Percentiles rank a stretch among this genome's conserved stretches.
These are phyloP conservation scores for Charaxes varanes DNA, from an alignment of 1,140 invertebrate genomes.

Conservation along the genomic window DNA sequence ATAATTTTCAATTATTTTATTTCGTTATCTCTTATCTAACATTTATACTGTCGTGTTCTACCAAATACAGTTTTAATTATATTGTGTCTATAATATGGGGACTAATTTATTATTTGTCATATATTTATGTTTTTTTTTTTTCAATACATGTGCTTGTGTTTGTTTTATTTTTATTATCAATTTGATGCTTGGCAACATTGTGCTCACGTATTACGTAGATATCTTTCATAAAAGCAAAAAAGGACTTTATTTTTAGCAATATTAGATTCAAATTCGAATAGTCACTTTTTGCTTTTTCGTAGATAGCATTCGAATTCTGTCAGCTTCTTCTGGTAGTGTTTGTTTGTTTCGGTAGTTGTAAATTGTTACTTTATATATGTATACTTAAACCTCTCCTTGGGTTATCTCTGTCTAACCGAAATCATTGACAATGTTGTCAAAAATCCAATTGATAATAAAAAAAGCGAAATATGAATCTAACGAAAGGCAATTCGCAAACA, in stretches of 20 bases:
- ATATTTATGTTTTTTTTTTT: constrained; percentile 44
- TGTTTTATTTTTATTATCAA: constrained; percentile 71
- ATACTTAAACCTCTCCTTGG: constrained; percentile 22
- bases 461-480: constrained; percentile 41
- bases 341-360: constrained; percentile 43
- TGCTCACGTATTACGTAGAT: constrained; percentile 58
- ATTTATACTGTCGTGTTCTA: constrained; percentile 13
- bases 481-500: constrained; percentile 51
- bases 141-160: constrained; percentile 62
- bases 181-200: constrained; percentile 74
- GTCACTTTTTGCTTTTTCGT: constrained; percentile 57
- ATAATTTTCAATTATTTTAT: neutral
- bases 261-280: constrained; percentile 20
- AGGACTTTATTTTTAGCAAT: constrained; percentile 22
- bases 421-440: constrained; percentile 67
- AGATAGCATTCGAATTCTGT: constrained; percentile 46
- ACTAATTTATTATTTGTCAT: constrained; percentile 29
- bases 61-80: constrained; percentile 17
- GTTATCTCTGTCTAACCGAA: constrained; percentile 10
- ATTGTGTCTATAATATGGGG: constrained; percentile 32
- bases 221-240: constrained; percentile 47
- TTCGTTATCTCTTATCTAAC: neutral
- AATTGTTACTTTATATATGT: constrained; percentile 31
- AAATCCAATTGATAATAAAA: constrained; percentile 67
- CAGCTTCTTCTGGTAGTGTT: constrained; percentile 51